Conservation (phyloP, 2,888 invertebrate species). For the Spilarctia lutea region DNA sequence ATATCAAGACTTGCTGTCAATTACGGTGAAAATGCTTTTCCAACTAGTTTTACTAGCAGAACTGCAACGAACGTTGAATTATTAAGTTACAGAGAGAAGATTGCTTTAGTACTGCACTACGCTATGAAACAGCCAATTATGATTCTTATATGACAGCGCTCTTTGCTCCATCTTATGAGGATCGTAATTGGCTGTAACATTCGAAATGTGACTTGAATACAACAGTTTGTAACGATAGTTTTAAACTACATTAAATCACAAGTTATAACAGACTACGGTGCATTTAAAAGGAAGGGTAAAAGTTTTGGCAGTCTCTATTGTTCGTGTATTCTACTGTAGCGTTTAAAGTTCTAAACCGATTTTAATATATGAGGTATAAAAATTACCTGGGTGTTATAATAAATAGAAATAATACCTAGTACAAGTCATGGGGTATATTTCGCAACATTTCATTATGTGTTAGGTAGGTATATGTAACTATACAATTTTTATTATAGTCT, state of each 20-base stretch:
- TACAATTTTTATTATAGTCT: too few species aligned
- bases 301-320: too few species aligned
- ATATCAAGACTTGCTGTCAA: slow-evolving; percentile 28
- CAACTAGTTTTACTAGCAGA: slow-evolving; percentile 24
- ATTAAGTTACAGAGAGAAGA: slow-evolving; percentile 31
- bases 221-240: not conserved
- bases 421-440: too few species aligned
- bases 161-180: not conserved
- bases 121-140: slow-evolving; percentile 20
- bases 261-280: not conserved
- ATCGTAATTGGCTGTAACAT: not conserved
- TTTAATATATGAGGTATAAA: too few species aligned
- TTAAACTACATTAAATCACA: not conserved
- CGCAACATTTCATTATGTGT: too few species aligned
- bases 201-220: not conserved
- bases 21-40: slow-evolving; percentile 26
- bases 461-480: too few species aligned
- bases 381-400: too few species aligned
- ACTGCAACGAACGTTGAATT: slow-evolving; percentile 27
- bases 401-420: too few species aligned
- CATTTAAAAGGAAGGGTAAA: too few species aligned
- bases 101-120: slow-evolving; percentile 24
- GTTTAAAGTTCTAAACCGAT: too few species aligned
- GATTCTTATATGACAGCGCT: slow-evolving; percentile 23
- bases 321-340: too few species aligned